Base-by-base conservation (phyloP, 2,888 invertebrate species). In the Tetramorium bicarinatum region DNA sequence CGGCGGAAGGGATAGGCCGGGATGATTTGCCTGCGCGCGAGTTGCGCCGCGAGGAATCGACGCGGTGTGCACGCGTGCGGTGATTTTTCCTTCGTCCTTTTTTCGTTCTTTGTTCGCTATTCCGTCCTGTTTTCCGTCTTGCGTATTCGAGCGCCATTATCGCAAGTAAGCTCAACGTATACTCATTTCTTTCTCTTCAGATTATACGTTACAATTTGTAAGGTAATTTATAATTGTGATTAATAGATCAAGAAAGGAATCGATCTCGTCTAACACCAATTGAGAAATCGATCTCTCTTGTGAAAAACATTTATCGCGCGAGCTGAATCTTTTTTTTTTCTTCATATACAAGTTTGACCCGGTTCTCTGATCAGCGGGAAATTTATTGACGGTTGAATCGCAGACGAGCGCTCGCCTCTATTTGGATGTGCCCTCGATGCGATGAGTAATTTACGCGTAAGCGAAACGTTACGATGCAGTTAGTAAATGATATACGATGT, bases 1-100 rank as follows among this genome's bases (percentile, higher is more conserved):
- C 59, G 85, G 82, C 87, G 85, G 82, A 87, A 89, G 86, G 87
- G 87, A 86, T 87, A 66, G 87, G 82, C 83, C 25, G n/a, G 74
- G 85, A 87, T 80, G 85, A 82, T 83, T 84, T 87, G 85, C 84
- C 84, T 76, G 82, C 75, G 82, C 75, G 76, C 81, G 76, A 54
- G 61, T 59, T 49, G 44, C 49, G 61, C 61, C 49, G 41, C 49
- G 77, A 83, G 44, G 56, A 41, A 41, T 34, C 29, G 77, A 49
- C 67, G 41, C 56, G 54, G 13, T n/a, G 44, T 79, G 49, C 61
- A 44, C 79, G 59, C 76, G 76, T 77, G 69, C 56, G 56, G 15
- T 47, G n/a, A 49, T 80, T 72, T 52, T 44, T 61, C 13, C 44
- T 44, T 38, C 41, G 64, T 61, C 34, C 34, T 29, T 21, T 18